Evolutionary conservation across 2,888 invertebrate species (phyloP).

Genomic region (Noctua janthina): DNA sequence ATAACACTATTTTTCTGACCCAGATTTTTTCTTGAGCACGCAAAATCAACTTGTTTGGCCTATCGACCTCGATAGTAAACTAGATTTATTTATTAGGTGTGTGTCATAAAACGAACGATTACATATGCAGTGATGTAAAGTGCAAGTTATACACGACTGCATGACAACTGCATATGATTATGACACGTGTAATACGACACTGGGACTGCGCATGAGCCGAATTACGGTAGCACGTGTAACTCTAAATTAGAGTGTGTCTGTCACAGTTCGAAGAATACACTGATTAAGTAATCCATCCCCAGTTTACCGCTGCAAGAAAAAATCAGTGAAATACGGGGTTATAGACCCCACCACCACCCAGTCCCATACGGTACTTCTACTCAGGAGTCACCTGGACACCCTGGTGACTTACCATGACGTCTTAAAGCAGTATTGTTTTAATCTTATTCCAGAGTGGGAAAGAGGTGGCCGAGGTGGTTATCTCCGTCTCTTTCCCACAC

Average conservation of each 20-base stretch:
- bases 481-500: too few relatives aligned
- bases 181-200: constrained; percentile 26
- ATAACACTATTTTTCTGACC: constrained; percentile 22
- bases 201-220: constrained; percentile 24
- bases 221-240: constrained; percentile 14
- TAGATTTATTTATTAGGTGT: not conserved
- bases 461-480: too few relatives aligned
- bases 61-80: constrained; percentile 6
- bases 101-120: constrained; percentile 1
- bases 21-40: constrained; percentile 10
- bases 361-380: not conserved
- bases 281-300: not conserved
- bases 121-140: constrained; percentile 4
- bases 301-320: not conserved
- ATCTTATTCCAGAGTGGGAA: too few relatives aligned
- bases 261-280: not conserved
- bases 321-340: not conserved
- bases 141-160: too few relatives aligned
- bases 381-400: not conserved
- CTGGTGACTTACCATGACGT: not conserved
- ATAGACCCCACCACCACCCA: not conserved
- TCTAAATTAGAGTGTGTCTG: constrained; percentile 5
- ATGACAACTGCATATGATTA: constrained; percentile 19
- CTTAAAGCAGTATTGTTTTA: too few relatives aligned
- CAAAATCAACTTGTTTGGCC: not conserved